These are phyloP conservation scores for Mus minutoides DNA, from an alignment of 2,797 vertebrate species.

Conservation along the genomic window DNA sequence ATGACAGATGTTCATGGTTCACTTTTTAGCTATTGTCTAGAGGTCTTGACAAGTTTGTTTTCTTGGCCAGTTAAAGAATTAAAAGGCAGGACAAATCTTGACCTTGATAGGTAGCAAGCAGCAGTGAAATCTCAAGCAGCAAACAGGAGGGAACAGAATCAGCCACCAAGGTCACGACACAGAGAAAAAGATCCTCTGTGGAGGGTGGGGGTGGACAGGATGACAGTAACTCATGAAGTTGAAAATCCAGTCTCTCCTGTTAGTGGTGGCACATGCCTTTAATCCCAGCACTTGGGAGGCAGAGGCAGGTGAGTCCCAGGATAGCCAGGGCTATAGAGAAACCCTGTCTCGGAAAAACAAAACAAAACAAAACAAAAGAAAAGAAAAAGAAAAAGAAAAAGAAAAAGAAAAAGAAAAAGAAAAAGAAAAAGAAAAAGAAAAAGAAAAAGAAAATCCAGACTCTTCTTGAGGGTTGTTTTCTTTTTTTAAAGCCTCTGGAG, in stretches of 20 bases:
- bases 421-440: too few species aligned
- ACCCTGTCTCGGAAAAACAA: too few species aligned
- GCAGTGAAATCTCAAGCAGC: not conserved
- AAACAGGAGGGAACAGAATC: not conserved
- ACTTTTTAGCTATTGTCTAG: not conserved
- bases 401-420: too few species aligned
- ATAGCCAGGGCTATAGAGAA: too few species aligned
- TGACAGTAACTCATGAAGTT: not conserved
- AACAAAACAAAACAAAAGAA: too few species aligned
- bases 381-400: too few species aligned
- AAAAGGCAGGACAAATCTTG: not conserved
- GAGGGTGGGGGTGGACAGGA: not conserved
- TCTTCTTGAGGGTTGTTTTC: not conserved
- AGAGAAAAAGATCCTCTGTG: not conserved
- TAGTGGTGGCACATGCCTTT: too few species aligned
- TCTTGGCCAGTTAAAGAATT: not conserved
- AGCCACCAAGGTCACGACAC: not conserved
- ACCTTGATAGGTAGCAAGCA: not conserved
- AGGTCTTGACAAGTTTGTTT: not conserved
- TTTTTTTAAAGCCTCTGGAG: not conserved
- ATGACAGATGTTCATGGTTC: not conserved
- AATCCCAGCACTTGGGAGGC: too few species aligned
- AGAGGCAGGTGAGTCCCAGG: too few species aligned
- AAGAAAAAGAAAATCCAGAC: not conserved
- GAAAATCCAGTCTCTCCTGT: not conserved